Evolutionary conservation across 2,888 invertebrate genomes (phyloP), one percentile per base, ranked within the genome.

Genomic region (Apotomis capreana): DNA sequence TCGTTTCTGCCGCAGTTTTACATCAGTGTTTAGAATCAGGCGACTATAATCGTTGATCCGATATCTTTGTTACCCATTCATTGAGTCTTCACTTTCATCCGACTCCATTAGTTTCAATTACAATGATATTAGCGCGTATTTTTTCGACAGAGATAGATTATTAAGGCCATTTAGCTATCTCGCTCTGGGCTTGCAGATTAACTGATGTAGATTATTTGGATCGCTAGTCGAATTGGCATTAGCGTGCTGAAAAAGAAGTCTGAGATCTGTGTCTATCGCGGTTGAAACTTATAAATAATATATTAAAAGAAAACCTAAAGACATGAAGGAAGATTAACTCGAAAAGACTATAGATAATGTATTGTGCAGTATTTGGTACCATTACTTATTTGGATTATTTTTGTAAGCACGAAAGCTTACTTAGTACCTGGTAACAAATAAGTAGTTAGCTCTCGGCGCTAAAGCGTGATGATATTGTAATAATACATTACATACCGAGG

Each of bases 21-120:
- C 13, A n/a, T 3, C 10, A 67, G 26, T 52, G n/a, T 13, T 44
- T 15, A 51, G 72, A 72, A 72, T 72, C 61, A 67, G 64, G 15
- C 58, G 68, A 60, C 70, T 59, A 37, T 72, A 64, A 61, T 69
- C 70, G 70, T 75, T 74, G 74, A 77, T 77, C 76, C 63, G 78
- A 79, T 77, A 75, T 74, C 75, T 76, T 77, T 78, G 76, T 78
- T 77, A 67, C 74, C 76, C 74, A 74, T 77, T 77, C 78, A 78
- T 78, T 79, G 74, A 77, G 73, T 73, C 75, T 81, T 86, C 84
- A 88, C 90, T 90, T 90, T 90, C 89, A 80, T 86, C 80, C 74
- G 76, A 75, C 80, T 80, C 83, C 80, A 86, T 88, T 86, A 86
- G 79, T 79, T 83, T 84, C 84, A 86, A 87, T 87, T 88, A 86